Conservation (phyloP, 2,888 invertebrate species). For the Agriopis marginaria region DNA sequence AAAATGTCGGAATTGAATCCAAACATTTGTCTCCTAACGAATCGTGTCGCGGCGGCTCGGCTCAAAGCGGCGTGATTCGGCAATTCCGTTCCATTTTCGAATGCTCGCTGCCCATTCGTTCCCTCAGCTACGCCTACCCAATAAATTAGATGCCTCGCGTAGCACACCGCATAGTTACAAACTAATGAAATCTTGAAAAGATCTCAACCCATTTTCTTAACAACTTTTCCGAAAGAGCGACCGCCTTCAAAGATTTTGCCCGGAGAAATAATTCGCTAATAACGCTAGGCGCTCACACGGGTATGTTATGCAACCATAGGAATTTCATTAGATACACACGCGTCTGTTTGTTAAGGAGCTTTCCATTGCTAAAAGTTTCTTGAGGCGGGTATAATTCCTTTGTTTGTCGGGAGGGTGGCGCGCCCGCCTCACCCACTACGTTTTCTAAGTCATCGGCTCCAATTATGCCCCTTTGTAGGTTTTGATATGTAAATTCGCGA, state of each 20-base stretch:
- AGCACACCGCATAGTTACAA: constrained; percentile 83
- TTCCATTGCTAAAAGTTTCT: constrained; percentile 87
- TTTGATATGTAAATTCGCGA: constrained; percentile 87
- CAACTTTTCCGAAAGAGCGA: constrained; percentile 85
- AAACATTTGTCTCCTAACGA: constrained; percentile 86
- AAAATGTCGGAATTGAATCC: constrained; percentile 82
- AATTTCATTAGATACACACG: constrained; percentile 87
- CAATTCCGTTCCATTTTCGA: constrained; percentile 79
- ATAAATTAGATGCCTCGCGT: constrained; percentile 83
- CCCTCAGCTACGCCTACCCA: constrained; percentile 84
- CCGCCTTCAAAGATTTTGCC: constrained; percentile 85
- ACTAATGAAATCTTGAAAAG: constrained; percentile 85
- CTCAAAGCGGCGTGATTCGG: constrained; percentile 85
- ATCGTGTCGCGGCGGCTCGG: constrained; percentile 81
- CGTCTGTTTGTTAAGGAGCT: constrained; percentile 87
- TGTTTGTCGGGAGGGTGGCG: constrained; percentile 82
- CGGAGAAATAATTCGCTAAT: constrained; percentile 85
- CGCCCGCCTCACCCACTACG: constrained; percentile 80
- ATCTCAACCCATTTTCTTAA: constrained; percentile 86
- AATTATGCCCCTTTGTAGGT: constrained; percentile 87
- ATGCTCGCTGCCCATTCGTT: constrained; percentile 85
- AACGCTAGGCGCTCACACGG: constrained; percentile 81
- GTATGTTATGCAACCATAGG: constrained; percentile 86
- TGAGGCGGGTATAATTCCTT: constrained; percentile 87
- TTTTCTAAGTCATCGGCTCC: constrained; percentile 87